Base-by-base conservation (phyloP, 2,888 invertebrate genomes). In the Heterodera filipjevi region DNA sequence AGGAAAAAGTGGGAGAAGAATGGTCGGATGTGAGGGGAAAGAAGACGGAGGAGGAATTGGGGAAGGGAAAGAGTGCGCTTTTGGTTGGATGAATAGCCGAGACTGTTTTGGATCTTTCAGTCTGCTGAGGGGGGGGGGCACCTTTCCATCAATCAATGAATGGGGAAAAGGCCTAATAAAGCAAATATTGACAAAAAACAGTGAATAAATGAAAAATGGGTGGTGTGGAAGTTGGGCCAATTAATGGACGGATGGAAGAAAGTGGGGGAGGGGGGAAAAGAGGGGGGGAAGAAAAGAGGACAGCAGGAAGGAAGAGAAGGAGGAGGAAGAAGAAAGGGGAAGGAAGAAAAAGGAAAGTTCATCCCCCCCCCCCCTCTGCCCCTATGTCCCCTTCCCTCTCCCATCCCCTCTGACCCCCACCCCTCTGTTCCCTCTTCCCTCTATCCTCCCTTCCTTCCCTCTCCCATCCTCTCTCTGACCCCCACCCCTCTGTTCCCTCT, bases 171-270 rank as follows among this genome's bases (percentile, higher is more conserved):
- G 59, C 59, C 59, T 27, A 59, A 59, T 59, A 59, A 53, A 59
- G 59, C 59, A 59, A 59, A 59, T 59, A 59, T 59, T 59, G 59
- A 59, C n/a, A 59, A 59, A 59, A 59, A 59, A 59, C 59, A 59
- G 27, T 59, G n/a, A 3, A 59, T 59, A 27, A 27, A 59, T 59
- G 59, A 27, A 59, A 22, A 12, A 27, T 3, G n/a, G 3, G 22
- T 59, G 27, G 59, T 10, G 22, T 8, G 59, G 59, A 27, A 59
- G 59, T 59, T n/a, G 59, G 59, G 27, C 59, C 59, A 59, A 59
- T 59, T 27, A 59, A 8, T 59, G 27, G 53, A 53, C 22, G 53
- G 53, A 53, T 53, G 53, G 22, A 53, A 53, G 53, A 22, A 53
- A 22, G 22, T 53, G 16, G 16, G 53, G 19, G 19, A 53, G 12